phyloP scores from a whole-genome alignment of 2,113 vertebrate species.

The Paradoxurus hermaphroditus region DNA sequence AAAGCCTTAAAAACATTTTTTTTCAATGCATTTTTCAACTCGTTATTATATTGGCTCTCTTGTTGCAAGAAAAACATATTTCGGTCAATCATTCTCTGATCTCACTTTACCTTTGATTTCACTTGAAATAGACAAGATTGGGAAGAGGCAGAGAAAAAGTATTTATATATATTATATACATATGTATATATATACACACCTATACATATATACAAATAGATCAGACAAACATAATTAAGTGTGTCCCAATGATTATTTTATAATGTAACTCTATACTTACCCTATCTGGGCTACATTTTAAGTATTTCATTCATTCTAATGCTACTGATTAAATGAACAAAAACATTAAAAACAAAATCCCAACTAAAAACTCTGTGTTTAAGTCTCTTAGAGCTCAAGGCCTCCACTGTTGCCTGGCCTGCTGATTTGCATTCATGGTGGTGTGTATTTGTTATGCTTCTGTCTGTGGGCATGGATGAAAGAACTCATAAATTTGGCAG shows the following conservation, averaged over 20 bases:
- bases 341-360: not conserved
- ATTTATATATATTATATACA: not conserved
- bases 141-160: not conserved
- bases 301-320: slow-evolving; percentile 12
- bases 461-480: not conserved
- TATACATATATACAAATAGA: not conserved
- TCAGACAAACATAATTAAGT: not conserved
- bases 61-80: not conserved
- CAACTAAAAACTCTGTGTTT: not conserved
- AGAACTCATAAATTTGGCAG: not conserved
- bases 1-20: not conserved
- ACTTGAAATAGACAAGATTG: not conserved
- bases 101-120: not conserved
- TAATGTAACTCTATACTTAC: not conserved
- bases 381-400: not conserved
- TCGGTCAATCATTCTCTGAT: not conserved
- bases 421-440: not conserved
- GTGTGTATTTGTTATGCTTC: not conserved
- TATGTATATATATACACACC: not conserved
- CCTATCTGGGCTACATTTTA: not conserved
- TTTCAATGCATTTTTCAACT: not conserved
- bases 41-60: not conserved
- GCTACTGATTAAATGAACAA: not conserved
- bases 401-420: not conserved
- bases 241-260: not conserved